Evolutionary conservation across 2,797 vertebrate genomes (phyloP), one percentile per base, ranked within the genome.

Genomic region (Coendou prehensilis): DNA sequence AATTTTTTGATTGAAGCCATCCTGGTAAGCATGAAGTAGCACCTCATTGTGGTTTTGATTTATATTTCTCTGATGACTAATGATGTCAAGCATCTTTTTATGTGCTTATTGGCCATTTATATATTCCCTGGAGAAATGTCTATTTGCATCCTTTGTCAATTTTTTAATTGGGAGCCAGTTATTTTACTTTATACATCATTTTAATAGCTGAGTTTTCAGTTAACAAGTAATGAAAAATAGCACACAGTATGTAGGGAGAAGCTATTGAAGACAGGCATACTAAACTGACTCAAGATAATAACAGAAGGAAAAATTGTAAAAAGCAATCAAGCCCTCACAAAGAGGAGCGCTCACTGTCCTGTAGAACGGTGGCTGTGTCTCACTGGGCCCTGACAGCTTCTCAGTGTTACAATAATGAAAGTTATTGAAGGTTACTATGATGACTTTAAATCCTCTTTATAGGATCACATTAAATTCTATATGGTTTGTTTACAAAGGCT

Each of bases 391-490:
- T 64, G 18, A 45, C 50, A 50, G 22, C 20, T 63, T 82, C 41
- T 96, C 73, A 45, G 5, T 63, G 41, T 56, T 78, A 22, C 54
- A 64, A 33, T 30, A 57, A 59, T 30, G 91, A 89, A 91, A 92
- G 30, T 76, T 56, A 89, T 11, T 69, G 47, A 87, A 5, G 37
- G 78, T 83, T 84, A 63, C 54, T 45, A 33, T 59, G 73, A 78
- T 83, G 59, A 73, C 15, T 75, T 95, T 91, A 87, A 88, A 89
- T 95, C 71, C 18, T 85, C 33, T 95, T 95, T 93, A 69, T 28
- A 87, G 64, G 54, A 33, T 81, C 30, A 67, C 52, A 88, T 94
- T 84, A 78, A 75, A 87, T 86, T 93, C 95, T 91, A 20, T 56
- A 54, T 23, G 63, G 41, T 63, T 82, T 79, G 3, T 83, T 97